phyloP scores from a whole-genome alignment of 2,888 invertebrate genomes.

The Colletes collaris region DNA sequence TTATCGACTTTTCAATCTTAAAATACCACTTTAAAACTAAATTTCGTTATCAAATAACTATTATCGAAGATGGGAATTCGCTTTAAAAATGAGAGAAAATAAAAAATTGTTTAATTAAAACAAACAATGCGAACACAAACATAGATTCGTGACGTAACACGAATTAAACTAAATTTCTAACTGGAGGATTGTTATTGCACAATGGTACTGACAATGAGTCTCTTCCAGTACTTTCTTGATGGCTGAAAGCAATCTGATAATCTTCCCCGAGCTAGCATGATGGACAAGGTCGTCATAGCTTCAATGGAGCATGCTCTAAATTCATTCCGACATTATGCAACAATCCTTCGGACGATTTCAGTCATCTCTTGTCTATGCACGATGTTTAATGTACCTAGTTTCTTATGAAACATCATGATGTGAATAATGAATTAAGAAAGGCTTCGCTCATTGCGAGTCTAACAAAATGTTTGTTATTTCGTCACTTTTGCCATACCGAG shows the following conservation, averaged over 20 bases:
- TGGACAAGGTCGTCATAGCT: conserved; percentile 35
- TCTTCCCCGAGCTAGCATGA: conserved; percentile 19
- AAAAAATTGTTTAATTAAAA: too few species aligned
- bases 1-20: too few species aligned
- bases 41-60: too few species aligned
- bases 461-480: conserved; percentile 26
- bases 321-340: conserved; percentile 29
- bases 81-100: too few species aligned
- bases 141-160: too few species aligned
- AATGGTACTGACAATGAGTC: neutral
- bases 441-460: neutral
- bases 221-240: neutral
- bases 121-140: too few species aligned
- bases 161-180: too few species aligned
- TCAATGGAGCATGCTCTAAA: conserved; percentile 43
- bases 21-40: too few species aligned
- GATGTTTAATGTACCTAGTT: neutral
- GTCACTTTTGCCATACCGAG: neutral
- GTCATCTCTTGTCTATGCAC: conserved; percentile 12
- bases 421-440: conserved; percentile 42
- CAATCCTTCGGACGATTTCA: conserved; percentile 20
- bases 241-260: conserved; percentile 2
- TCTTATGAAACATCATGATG: conserved; percentile 24
- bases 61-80: too few species aligned
- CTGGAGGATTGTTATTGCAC: neutral